Evolutionary conservation across 2,797 vertebrate species (phyloP), one percentile per base, ranked within the genome.

Genomic region (Melopsittacus undulatus): DNA sequence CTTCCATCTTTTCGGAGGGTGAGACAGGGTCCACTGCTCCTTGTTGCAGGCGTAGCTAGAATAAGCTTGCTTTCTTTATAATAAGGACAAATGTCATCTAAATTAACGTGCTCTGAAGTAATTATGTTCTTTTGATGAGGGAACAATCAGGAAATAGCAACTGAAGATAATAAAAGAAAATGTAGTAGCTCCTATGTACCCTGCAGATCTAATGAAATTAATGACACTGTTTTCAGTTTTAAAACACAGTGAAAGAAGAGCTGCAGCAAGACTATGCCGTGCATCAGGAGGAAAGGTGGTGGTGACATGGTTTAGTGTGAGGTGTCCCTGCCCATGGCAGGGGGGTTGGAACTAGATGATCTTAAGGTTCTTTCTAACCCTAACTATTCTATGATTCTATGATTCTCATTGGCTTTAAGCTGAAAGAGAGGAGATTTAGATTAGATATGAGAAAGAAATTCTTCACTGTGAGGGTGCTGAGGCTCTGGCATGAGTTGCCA

Each of bases 131-230:
- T 87, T 83, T 56, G n/a, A 56, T 74, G 82, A 83, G 40, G 22
- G n/a, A 86, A 49, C 56, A 74, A 79, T 80, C 48, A 63, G 66
- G 74, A 91, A 86, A 91, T 64, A 56, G 40, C 29, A 77, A 72
- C 38, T 88, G 23, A 83, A 75, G 73, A 27, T 56, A 69, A 64
- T 62, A 67, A 87, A 76, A 88, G 46, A 49, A 85, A 83, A 80
- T 13, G n/a, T 3, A 67, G 15, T 48, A 34, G 73, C 30, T 82
- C 29, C 87, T 77, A 49, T 6, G 3, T 46, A 48, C 36, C 18
- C 68, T 69, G 18, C 9, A 83, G 70, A 56, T 63, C 9, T 38
- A 89, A 74, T 63, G 15, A 42, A 45, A 67, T 70, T 45, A 49
- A 63, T 90, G 87, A 68, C 56, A 16, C 21, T 45, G 42, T 7